Conservation (phyloP, 2,888 invertebrate species). For the Ceraclea dissimilis region DNA sequence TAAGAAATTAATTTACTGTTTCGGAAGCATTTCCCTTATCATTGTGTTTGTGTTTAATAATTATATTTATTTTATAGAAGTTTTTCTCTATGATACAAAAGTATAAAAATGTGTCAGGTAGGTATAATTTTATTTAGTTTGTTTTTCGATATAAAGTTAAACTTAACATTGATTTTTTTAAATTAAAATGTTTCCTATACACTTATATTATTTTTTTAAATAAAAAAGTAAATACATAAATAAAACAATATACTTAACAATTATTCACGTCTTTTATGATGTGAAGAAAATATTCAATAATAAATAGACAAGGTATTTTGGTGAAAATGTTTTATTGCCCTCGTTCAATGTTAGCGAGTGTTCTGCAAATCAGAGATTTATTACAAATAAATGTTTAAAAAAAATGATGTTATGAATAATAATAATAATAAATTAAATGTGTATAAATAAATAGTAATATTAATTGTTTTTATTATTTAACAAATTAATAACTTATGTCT, state of each 20-base stretch:
- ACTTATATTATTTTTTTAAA: neutral
- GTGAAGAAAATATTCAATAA: neutral
- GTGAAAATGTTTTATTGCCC: conserved; percentile 24
- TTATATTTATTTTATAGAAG: neutral
- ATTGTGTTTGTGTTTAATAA: too few species aligned
- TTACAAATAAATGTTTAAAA: conserved; percentile 22
- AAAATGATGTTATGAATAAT: conserved; percentile 22
- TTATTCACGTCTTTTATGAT: neutral
- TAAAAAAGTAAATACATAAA: neutral
- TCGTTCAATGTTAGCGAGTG: conserved; percentile 7
- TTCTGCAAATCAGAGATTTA: conserved; percentile 11
- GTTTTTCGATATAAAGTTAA: neutral
- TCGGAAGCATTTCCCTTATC: too few species aligned
- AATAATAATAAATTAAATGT: conserved; percentile 21
- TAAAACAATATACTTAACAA: neutral
- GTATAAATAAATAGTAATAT: conserved; percentile 6
- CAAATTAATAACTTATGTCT: conserved; percentile 4
- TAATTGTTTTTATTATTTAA: neutral
- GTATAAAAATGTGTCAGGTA: neutral
- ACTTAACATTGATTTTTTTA: neutral
- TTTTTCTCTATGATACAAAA: neutral
- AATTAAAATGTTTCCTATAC: too few species aligned
- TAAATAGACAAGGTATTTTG: conserved; percentile 10
- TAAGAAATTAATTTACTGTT: too few species aligned
- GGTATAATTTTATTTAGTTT: neutral